phyloP scores from a whole-genome alignment of 2,797 vertebrate genomes.

The Thamnophis elegans region DNA sequence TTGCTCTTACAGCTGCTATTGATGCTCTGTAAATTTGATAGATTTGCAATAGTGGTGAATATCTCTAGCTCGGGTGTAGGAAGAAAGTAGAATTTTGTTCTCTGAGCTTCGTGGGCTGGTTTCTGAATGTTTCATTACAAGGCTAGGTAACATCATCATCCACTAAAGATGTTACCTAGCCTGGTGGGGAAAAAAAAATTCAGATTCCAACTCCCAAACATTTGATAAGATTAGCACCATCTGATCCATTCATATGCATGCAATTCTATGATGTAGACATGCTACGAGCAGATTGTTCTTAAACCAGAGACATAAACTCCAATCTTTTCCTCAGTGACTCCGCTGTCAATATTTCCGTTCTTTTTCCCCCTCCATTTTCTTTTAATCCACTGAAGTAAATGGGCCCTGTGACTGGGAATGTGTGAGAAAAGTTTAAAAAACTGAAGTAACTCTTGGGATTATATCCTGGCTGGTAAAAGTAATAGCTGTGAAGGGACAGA shows the following conservation, averaged over 20 bases:
- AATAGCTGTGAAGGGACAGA: neutral
- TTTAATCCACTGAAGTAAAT: neutral
- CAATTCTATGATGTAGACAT: neutral
- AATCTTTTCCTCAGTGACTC: neutral
- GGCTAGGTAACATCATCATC: too few relatives aligned
- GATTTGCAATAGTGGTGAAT: neutral
- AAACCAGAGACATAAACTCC: neutral
- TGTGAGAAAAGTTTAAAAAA: neutral
- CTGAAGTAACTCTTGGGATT: neutral
- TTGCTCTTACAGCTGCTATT: neutral
- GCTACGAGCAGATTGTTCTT: neutral
- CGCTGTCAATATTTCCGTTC: neutral
- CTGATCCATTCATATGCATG: neutral
- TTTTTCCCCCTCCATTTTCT: neutral
- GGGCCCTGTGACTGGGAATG: neutral
- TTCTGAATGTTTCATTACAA: neutral
- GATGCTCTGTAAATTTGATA: neutral
- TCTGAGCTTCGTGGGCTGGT: neutral
- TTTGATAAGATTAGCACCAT: neutral
- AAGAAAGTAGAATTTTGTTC: neutral
- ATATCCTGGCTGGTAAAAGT: neutral
- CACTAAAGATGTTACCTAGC: too few relatives aligned
- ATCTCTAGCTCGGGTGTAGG: neutral
- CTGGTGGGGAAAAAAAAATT: too few relatives aligned
- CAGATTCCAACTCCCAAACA: neutral